Percentiles rank a stretch among this genome's conserved stretches.
Evolutionary conservation across 2,797 vertebrate genomes (phyloP).

Genomic region (Oceanodroma leucorhoa): DNA sequence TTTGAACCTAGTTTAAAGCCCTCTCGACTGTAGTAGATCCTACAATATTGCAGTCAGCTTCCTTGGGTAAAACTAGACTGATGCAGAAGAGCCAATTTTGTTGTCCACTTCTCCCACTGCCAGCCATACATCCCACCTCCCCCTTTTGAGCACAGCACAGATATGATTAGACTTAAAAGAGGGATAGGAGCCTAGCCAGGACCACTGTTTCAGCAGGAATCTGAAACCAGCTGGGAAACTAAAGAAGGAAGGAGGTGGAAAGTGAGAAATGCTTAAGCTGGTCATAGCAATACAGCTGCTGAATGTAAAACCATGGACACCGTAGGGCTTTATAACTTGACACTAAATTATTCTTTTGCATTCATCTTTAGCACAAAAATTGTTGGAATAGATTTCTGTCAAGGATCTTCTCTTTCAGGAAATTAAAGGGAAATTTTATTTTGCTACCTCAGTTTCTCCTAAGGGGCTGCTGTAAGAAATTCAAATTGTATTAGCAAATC

Average conservation of each 20-base stretch:
- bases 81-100: background rate
- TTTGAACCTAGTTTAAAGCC: no score
- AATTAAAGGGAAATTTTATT: background rate
- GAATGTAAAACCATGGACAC: accelerated
- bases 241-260: background rate
- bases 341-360: background rate
- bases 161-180: background rate
- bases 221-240: background rate
- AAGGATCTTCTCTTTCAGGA: background rate
- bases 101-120: background rate
- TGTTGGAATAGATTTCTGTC: background rate
- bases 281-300: background rate
- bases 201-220: background rate
- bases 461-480: background rate
- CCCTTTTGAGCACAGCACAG: background rate
- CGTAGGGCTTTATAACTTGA: background rate
- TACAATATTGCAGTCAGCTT: background rate
- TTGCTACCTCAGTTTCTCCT: background rate
- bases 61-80: background rate
- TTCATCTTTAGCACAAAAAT: background rate
- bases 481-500: background rate
- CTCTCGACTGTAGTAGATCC: background rate
- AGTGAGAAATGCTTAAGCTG: background rate
- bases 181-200: background rate
- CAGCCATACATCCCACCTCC: background rate